A percentile compares a stretch with the other conserved stretches of the same genome.
Conservation (phyloP, 1,140 invertebrate genomes). For the Lysiphlebus fabarum region DNA sequence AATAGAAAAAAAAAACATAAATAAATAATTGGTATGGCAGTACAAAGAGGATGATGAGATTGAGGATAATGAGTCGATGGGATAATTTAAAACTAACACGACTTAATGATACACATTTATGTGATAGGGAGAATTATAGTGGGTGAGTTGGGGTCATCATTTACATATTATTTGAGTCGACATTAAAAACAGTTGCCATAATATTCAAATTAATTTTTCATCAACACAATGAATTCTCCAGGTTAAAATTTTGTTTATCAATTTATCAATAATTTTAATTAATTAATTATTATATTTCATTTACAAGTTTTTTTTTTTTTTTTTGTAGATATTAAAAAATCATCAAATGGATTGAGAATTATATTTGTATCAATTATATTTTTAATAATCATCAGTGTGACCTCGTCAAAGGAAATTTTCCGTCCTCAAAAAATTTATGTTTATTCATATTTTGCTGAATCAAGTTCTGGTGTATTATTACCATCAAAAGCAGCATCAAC, state of each 20-base stretch:
- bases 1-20: not conserved
- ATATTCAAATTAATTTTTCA: too few species aligned
- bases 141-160: slow-evolving; percentile 19
- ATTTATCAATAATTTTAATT: too few species aligned
- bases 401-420: slow-evolving; percentile 30
- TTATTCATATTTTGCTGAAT: slow-evolving; percentile 46
- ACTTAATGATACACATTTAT: slow-evolving; percentile 33
- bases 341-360: too few species aligned
- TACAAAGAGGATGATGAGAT: slow-evolving; percentile 30
- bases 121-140: slow-evolving; percentile 37
- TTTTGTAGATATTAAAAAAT: slow-evolving; percentile 1
- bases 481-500: slow-evolving; percentile 44
- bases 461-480: slow-evolving; percentile 44
- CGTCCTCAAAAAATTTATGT: slow-evolving; percentile 42
- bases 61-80: slow-evolving; percentile 40
- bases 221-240: too few species aligned
- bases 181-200: too few species aligned
- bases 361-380: too few species aligned
- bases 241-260: too few species aligned
- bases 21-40: slow-evolving; percentile 10
- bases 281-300: too few species aligned
- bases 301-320: too few species aligned
- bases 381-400: too few species aligned
- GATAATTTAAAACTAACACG: slow-evolving; percentile 36
- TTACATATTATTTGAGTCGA: not conserved